Evolutionary conservation across 2,113 vertebrate genomes (phyloP).

Genomic region (Myotis lucifugus): DNA sequence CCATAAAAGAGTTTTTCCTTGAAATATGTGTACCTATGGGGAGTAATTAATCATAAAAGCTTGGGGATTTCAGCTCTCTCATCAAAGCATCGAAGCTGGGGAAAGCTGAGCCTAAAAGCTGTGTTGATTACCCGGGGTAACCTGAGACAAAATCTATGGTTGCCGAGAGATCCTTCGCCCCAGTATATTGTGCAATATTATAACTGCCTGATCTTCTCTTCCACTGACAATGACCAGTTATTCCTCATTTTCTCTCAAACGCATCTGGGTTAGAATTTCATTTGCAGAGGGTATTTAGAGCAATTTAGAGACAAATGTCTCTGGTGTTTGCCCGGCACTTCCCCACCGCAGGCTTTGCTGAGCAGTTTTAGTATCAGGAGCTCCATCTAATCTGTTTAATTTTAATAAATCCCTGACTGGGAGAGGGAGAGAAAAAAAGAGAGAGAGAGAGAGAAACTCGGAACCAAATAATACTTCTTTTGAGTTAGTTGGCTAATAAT

Average conservation of each 20-base stretch:
- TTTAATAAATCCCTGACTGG: conserved; percentile 90
- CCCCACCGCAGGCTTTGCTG: conserved; percentile 86
- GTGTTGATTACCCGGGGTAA: conserved; percentile 92
- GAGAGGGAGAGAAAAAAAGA: conserved; percentile 78
- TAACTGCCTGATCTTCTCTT: conserved; percentile 89
- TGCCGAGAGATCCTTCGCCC: conserved; percentile 92
- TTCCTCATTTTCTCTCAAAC: conserved; percentile 86
- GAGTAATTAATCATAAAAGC: conserved; percentile 93
- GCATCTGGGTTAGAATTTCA: conserved; percentile 88
- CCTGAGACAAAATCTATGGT: conserved; percentile 95
- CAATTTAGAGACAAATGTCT: conserved; percentile 90
- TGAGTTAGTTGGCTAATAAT: conserved; percentile 85
- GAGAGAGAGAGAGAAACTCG: conserved; percentile 77
- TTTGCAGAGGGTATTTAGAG: conserved; percentile 90
- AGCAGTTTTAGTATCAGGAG: conserved; percentile 88
- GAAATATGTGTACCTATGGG: conserved; percentile 88
- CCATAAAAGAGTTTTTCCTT: conserved; percentile 83
- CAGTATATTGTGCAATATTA: conserved; percentile 88
- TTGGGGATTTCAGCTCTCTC: conserved; percentile 91
- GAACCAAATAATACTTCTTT: conserved; percentile 84
- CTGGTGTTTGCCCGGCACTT: conserved; percentile 87
- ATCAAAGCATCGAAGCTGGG: conserved; percentile 89
- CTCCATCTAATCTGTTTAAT: conserved; percentile 90
- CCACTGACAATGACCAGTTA: conserved; percentile 86
- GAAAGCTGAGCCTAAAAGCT: conserved; percentile 96